Percentiles rank a stretch among this genome's conserved stretches.
Conservation (phyloP, 1,140 invertebrate genomes). For the Drosophila melanica region DNA sequence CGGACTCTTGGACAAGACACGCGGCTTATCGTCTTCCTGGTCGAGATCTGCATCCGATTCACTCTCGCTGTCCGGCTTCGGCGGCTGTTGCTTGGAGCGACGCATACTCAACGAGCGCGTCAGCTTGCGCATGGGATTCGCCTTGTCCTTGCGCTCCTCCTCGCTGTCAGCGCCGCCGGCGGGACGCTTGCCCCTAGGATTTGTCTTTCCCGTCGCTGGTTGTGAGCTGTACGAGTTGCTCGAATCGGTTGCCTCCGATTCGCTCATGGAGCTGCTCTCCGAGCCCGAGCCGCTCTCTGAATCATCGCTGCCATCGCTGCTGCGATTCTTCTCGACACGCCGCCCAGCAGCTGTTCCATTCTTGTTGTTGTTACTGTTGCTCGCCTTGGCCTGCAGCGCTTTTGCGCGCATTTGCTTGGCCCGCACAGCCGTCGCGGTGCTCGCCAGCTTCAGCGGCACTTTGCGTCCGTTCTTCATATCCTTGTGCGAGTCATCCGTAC, state of each 20-base stretch:
- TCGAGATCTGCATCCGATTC: conserved; percentile 84
- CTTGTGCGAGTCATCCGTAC: conserved; percentile 62
- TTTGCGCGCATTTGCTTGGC: conserved; percentile 70
- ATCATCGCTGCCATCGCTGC: conserved; percentile 60
- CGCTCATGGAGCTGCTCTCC: conserved; percentile 54
- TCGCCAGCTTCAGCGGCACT: conserved; percentile 75
- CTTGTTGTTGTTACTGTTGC: conserved; percentile 58
- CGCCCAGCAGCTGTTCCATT: conserved; percentile 51
- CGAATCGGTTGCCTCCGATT: conserved; percentile 71
- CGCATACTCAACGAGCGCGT: conserved; percentile 85
- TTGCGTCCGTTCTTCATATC: conserved; percentile 67
- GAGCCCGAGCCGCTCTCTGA: conserved; percentile 51
- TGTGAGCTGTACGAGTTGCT: conserved; percentile 73
- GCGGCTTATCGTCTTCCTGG: conserved; percentile 84
- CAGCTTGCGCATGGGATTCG: conserved; percentile 84
- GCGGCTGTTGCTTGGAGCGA: conserved; percentile 85
- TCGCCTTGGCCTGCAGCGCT: conserved; percentile 48
- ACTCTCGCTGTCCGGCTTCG: conserved; percentile 83
- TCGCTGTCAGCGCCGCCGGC: conserved; percentile 32
- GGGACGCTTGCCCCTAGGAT: conserved; percentile 41
- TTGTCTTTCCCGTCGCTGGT: conserved; percentile 30
- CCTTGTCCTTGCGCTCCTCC: conserved; percentile 62
- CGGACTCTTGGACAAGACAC: conserved; percentile 86
- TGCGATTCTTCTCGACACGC: conserved; percentile 76
- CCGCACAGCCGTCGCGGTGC: conserved; percentile 74